These are phyloP conservation scores for Serilophus lunatus DNA, from an alignment of 2,113 vertebrate species.

Conservation along the genomic window DNA sequence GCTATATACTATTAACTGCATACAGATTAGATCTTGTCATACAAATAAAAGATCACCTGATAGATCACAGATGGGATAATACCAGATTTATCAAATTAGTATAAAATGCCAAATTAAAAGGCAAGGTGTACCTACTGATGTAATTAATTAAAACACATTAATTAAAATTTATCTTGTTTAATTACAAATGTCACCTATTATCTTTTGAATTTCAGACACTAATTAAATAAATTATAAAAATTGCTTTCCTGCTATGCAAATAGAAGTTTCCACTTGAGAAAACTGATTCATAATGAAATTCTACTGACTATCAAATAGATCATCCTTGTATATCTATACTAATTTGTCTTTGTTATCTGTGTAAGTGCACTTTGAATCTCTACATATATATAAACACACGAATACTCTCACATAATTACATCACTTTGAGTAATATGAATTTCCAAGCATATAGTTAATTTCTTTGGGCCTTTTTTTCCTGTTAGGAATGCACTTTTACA, in stretches of 20 bases:
- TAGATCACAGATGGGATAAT: rapidly evolving
- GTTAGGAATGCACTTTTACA: not conserved
- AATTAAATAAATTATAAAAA: not conserved
- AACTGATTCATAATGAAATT: not conserved
- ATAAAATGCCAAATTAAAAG: not conserved
- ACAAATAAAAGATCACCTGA: not conserved
- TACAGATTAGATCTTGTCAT: not conserved
- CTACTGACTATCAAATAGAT: not conserved
- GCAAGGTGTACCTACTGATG: not conserved
- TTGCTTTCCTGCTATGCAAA: not conserved
- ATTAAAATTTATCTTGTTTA: not conserved
- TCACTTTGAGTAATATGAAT: not conserved
- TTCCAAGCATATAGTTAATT: not conserved
- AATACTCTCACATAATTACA: not conserved
- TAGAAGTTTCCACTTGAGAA: not conserved
- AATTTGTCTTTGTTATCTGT: not conserved
- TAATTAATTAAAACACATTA: not conserved
- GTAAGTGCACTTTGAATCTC: not conserved
- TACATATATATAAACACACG: not conserved
- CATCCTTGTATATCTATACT: not conserved
- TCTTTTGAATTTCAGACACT: not conserved
- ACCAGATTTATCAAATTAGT: not conserved
- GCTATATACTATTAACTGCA: not conserved
- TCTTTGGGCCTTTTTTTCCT: not conserved
- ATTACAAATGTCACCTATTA: not conserved